These are phyloP conservation scores for Oreamnos americanus DNA, from an alignment of 2,113 vertebrate species.

Conservation along the genomic window DNA sequence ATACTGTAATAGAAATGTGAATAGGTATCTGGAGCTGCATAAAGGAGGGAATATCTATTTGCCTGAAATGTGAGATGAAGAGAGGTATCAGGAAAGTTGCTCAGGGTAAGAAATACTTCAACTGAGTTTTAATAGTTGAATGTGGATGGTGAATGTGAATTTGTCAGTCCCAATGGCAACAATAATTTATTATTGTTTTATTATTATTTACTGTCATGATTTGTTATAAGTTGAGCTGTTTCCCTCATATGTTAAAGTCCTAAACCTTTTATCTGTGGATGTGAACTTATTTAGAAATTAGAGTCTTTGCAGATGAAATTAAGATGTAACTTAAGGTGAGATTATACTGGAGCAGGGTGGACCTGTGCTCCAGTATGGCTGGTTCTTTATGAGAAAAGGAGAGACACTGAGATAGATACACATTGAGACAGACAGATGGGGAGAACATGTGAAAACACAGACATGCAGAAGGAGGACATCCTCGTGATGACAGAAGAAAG, in stretches of 20 bases:
- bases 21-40: neutral
- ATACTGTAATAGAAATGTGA: neutral
- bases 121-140: neutral
- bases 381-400: neutral
- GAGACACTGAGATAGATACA: neutral
- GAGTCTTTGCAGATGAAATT: neutral
- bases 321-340: neutral
- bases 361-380: neutral
- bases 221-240: neutral
- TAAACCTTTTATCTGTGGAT: neutral
- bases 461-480: neutral
- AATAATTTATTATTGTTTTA: neutral
- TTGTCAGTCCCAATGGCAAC: neutral
- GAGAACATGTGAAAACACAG: neutral
- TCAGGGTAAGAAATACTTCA: neutral
- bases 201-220: neutral
- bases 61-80: neutral
- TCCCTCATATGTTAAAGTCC: neutral
- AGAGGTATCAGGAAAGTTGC: neutral
- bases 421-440: neutral
- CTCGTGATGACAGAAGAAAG: neutral
- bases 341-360: neutral
- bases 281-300: neutral
- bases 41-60: neutral
- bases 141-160: neutral